phyloP scores from a whole-genome alignment of 2,888 invertebrate species.

The Caenorhabditis becei region DNA sequence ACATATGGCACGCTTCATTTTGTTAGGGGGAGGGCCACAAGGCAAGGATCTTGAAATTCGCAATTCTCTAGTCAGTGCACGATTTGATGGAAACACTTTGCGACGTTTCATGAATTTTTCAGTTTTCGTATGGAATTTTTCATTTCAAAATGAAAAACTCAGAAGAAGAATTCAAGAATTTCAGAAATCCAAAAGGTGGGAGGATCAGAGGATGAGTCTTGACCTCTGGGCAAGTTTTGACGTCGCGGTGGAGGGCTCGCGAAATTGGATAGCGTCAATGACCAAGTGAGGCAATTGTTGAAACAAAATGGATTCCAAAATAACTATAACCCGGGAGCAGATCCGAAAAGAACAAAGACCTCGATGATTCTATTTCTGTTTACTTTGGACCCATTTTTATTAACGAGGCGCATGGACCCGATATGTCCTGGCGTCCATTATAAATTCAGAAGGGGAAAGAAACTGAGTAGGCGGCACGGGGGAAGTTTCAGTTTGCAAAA shows the following conservation, averaged over 20 bases:
- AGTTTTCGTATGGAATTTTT: constrained; percentile 20
- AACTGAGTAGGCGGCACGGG: constrained; percentile 30
- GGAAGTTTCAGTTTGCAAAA: not conserved
- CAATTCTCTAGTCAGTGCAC: not conserved
- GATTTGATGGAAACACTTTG: constrained; percentile 22
- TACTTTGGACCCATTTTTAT: constrained; percentile 37
- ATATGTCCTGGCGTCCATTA: constrained; percentile 24
- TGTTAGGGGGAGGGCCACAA: constrained; percentile 6
- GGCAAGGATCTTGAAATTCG: not conserved
- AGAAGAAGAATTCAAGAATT: not conserved
- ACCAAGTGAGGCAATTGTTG: constrained; percentile 12
- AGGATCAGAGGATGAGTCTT: constrained; percentile 8
- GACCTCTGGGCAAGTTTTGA: constrained; percentile 38
- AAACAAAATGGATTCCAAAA: constrained; percentile 16
- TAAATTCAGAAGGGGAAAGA: constrained; percentile 30
- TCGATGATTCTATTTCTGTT: constrained; percentile 51
- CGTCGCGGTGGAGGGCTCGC: constrained; percentile 1
- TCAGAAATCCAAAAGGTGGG: not conserved
- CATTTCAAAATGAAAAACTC: not conserved
- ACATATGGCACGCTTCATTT: constrained; percentile 51
- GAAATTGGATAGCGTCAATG: constrained; percentile 50
- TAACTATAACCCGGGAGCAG: constrained; percentile 27
- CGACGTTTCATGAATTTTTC: constrained; percentile 19
- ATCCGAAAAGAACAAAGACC: constrained; percentile 35
- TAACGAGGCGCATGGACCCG: constrained; percentile 37